Conservation (phyloP, 2,888 invertebrate species). For the Platycheirus rosarum region DNA sequence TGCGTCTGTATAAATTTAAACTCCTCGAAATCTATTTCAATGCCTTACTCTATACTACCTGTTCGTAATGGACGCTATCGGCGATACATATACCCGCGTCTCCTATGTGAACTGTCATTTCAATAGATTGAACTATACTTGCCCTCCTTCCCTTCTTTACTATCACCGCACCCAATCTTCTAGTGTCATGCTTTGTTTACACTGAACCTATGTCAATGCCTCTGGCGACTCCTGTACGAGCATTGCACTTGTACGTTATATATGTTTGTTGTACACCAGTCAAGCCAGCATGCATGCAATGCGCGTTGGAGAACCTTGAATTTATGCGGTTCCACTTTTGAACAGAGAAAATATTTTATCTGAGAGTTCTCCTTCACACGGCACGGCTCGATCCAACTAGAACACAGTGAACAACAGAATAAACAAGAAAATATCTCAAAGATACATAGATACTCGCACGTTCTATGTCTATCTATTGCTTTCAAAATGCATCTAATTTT, state of each 20-base stretch:
- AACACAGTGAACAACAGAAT: constrained; percentile 30
- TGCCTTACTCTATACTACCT: constrained; percentile 46
- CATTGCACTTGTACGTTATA: constrained; percentile 24
- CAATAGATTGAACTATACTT: constrained; percentile 24
- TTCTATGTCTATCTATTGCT: constrained; percentile 3
- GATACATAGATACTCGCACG: constrained; percentile 14
- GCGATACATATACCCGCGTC: constrained; percentile 6
- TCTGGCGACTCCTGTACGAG: constrained; percentile 45
- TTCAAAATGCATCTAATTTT: constrained; percentile 47
- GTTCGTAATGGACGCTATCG: constrained; percentile 32
- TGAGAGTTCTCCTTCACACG: constrained; percentile 23
- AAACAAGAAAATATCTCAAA: constrained; percentile 40
- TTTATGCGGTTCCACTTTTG: constrained; percentile 17
- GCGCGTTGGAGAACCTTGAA: constrained; percentile 15
- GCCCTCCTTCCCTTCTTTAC: neutral
- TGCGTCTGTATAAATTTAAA: neutral
- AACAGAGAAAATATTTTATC: constrained; percentile 36
- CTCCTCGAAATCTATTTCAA: constrained; percentile 30
- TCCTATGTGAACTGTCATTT: constrained; percentile 52
- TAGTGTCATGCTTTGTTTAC: constrained; percentile 54
- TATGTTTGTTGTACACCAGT: constrained; percentile 1
- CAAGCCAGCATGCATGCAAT: constrained; percentile 1
- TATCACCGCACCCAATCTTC: constrained; percentile 1
- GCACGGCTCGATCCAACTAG: constrained; percentile 8
- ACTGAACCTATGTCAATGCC: constrained; percentile 56